Conservation (phyloP, 1,140 invertebrate genomes). For the Eciton burchellii region DNA sequence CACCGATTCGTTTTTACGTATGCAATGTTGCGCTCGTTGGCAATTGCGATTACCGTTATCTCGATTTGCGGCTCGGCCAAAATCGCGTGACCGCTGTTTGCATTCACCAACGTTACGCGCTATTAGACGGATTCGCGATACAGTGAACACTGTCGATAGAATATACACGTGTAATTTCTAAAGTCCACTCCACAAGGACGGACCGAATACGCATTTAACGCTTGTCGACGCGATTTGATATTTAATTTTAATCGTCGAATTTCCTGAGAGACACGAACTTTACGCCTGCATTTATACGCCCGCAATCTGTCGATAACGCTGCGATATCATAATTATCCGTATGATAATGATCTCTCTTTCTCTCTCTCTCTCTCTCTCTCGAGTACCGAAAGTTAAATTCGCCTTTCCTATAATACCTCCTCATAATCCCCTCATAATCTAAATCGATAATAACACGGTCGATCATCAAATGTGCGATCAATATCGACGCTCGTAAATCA, state of each 20-base stretch:
- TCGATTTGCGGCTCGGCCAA: conserved; percentile 40
- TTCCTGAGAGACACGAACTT: neutral
- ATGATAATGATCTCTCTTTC: conserved; percentile 3
- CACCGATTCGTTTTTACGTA: conserved; percentile 33
- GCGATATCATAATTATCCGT: neutral
- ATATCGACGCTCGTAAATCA: conserved; percentile 28
- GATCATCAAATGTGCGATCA: conserved; percentile 19
- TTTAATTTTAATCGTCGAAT: neutral
- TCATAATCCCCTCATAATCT: no score
- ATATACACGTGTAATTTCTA: neutral
- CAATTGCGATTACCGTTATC: neutral
- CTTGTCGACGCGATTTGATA: neutral
- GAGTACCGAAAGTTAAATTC: no score
- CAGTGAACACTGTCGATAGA: neutral
- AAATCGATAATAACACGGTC: neutral
- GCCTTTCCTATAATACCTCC: no score
- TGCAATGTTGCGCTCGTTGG: conserved; percentile 3
- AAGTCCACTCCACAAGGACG: neutral
- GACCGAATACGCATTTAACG: conserved; percentile 20
- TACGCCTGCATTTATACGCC: neutral
- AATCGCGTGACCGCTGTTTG: conserved; percentile 18
- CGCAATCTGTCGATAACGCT: neutral
- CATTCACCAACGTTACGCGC: conserved; percentile 1
- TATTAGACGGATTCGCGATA: neutral
- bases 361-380: no score